Evolutionary conservation across 2,888 invertebrate species (phyloP).

Genomic region (Phortica magna): DNA sequence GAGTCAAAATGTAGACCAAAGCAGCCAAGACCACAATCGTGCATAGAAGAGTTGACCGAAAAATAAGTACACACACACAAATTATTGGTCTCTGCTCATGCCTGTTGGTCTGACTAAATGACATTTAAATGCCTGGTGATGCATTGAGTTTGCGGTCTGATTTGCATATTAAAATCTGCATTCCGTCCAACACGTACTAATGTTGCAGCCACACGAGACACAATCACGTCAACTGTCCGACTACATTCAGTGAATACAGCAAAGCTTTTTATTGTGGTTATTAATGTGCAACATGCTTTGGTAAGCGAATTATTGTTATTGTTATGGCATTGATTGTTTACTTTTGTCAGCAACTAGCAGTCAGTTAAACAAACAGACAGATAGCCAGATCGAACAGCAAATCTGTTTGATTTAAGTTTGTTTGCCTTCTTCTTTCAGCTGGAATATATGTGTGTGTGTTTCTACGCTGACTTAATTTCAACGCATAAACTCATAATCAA

Average conservation of each 20-base stretch:
- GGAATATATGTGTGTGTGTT: too few relatives aligned
- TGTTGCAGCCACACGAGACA: neutral
- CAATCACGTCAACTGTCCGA: neutral
- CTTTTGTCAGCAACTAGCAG: constrained; percentile 1
- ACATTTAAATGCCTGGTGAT: constrained; percentile 26
- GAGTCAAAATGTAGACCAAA: neutral
- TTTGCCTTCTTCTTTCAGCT: too few relatives aligned
- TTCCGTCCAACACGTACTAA: neutral
- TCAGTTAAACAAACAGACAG: too few relatives aligned
- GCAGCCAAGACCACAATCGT: neutral
- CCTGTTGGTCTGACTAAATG: neutral
- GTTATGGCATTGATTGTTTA: constrained; percentile 25
- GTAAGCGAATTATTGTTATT: constrained; percentile 30
- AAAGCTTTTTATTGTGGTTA: constrained; percentile 19
- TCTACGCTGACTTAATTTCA: too few relatives aligned
- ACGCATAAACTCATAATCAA: too few relatives aligned
- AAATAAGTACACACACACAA: constrained; percentile 13
- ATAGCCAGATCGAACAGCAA: too few relatives aligned
- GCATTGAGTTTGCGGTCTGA: neutral
- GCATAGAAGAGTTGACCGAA: neutral
- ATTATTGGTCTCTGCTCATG: neutral
- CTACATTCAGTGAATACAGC: too few relatives aligned
- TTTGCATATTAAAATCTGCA: constrained; percentile 25
- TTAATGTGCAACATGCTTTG: constrained; percentile 24
- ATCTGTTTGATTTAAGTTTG: too few relatives aligned